A percentile compares a stretch with the other conserved stretches of the same genome.
Conservation (phyloP, 2,113 vertebrate genomes). For the Panthera leo region DNA sequence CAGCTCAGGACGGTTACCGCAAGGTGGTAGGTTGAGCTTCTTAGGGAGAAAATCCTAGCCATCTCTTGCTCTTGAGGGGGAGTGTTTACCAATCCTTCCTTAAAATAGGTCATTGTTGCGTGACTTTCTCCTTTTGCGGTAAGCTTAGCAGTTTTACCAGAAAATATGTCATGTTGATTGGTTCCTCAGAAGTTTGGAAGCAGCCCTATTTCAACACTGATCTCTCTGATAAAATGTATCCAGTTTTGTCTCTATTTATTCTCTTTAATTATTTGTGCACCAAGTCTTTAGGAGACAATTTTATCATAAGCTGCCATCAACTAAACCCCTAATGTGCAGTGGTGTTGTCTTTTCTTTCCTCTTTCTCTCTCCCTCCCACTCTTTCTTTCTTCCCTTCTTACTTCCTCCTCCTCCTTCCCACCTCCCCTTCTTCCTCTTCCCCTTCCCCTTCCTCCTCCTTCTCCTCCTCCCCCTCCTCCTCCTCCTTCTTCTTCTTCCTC, state of each 20-base stretch:
- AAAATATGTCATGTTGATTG: neutral
- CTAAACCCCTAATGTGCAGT: neutral
- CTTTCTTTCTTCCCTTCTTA: too few relatives aligned
- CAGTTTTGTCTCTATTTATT: neutral
- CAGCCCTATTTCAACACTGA: neutral
- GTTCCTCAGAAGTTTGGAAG: neutral
- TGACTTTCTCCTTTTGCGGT: neutral
- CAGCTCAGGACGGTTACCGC: neutral
- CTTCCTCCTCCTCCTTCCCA: neutral
- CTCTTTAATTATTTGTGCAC: neutral
- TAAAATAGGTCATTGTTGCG: neutral
- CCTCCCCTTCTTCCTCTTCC: neutral
- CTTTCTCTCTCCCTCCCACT: neutral
- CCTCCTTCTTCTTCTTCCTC: rapidly evolving
- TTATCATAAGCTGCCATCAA: neutral
- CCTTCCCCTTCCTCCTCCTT: neutral
- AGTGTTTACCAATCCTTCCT: neutral
- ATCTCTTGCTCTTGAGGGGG: neutral
- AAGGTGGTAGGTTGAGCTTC: neutral
- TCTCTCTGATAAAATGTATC: neutral
- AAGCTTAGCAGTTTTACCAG: neutral
- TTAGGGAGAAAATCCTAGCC: neutral
- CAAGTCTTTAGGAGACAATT: neutral
- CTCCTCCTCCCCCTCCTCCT: too few relatives aligned
- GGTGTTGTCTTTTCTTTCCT: neutral